These are phyloP conservation scores for Drosophila miranda DNA, from an alignment of 1,140 invertebrate genomes.

Conservation along the genomic window DNA sequence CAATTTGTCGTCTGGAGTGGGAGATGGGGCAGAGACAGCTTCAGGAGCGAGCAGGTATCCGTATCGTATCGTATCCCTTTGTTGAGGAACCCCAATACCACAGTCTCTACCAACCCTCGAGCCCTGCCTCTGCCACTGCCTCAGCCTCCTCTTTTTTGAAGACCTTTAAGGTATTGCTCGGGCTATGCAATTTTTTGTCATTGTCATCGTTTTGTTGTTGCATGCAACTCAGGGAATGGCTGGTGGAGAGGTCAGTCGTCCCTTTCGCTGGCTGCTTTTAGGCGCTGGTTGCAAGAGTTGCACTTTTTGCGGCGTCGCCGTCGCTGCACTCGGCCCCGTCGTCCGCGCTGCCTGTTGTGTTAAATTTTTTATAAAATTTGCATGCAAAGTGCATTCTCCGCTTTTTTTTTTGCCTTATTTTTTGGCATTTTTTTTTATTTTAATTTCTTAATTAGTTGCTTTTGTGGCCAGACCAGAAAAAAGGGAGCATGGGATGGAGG, in stretches of 20 bases:
- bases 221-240: constrained; percentile 2
- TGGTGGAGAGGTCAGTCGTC: constrained; percentile 28
- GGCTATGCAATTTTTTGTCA: constrained; percentile 70
- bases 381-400: constrained; percentile 74
- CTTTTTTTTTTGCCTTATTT: constrained; percentile 30
- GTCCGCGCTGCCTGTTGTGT: constrained; percentile 58
- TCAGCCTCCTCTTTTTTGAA: constrained; percentile 19
- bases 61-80: constrained; percentile 31
- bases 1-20: constrained; percentile 52
- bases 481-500: constrained; percentile 8
- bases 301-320: constrained; percentile 57
- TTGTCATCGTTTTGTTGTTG: constrained; percentile 64
- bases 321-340: constrained; percentile 42
- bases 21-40: background rate
- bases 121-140: constrained; percentile 11
- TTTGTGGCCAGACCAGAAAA: constrained; percentile 47
- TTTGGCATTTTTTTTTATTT: constrained; percentile 66
- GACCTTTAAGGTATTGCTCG: constrained; percentile 62
- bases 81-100: constrained; percentile 13
- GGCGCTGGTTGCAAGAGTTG: constrained; percentile 70
- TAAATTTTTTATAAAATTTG: constrained; percentile 76
- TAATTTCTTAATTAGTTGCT: constrained; percentile 79
- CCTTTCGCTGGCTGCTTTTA: constrained; percentile 43
- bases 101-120: background rate
- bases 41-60: background rate